Evolutionary conservation across 2,888 invertebrate species (phyloP), one percentile per base, ranked within the genome.

Genomic region (Carterocephalus palaemon): DNA sequence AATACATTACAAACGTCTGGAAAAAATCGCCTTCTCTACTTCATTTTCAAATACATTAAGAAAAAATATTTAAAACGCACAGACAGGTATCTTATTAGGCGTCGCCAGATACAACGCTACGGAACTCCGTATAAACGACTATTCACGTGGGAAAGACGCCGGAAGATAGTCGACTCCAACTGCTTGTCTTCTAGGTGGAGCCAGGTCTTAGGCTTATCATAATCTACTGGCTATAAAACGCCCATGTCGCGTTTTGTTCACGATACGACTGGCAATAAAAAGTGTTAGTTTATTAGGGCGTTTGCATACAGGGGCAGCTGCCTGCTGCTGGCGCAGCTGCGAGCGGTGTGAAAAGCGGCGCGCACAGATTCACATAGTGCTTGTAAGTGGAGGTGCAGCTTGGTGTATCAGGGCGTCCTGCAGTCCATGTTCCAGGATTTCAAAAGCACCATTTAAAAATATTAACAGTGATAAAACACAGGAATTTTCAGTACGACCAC

Each of bases 231-330:
- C 49, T 59, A 63, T 51, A 60, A 61, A 62, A 61, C 64, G 64
- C 60, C 66, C 57, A 59, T 64, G 39, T 51, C 43, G 53, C 49
- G 46, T 49, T 55, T 56, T 49, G 49, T 46, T 50, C 48, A 55
- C 56, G 53, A 59, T 49, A 42, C 52, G 49, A 47, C 54, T 50
- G 53, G 70, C 67, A 78, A 83, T 82, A 83, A 82, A 82, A 78
- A 76, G 69, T 71, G 67, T 77, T 70, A 80, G 74, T 80, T 79
- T 79, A 80, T 81, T 81, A 83, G 82, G 82, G 81, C 67, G 84
- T 82, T 82, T 82, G 82, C 85, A 84, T 83, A 84, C 74, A 64
- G 53, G 36, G 36, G 69, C 83, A 80, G 82, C 81, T 80, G 64
- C 59, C 61, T 59, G 58, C 62, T 58, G 60, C 58, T 51, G n/a